A percentile compares a stretch with the other conserved stretches of the same genome.
Conservation (phyloP, 2,888 invertebrate genomes). For the Polyploca ridens region DNA sequence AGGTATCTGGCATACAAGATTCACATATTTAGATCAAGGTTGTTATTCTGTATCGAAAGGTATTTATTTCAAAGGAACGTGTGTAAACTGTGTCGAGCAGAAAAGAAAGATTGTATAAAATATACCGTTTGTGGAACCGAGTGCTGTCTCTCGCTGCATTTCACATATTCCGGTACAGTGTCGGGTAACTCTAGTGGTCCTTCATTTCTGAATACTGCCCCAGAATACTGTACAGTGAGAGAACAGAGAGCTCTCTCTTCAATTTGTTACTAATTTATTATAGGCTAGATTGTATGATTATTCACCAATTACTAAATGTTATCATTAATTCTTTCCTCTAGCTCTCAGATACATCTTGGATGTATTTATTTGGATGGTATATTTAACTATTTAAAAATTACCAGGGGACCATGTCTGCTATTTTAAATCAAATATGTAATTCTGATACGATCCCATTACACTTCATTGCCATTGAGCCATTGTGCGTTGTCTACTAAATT, state of each 20-base stretch:
- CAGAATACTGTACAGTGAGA: conserved; percentile 24
- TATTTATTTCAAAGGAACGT: conserved; percentile 5
- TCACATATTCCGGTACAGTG: conserved; percentile 40
- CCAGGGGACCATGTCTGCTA: too few species aligned
- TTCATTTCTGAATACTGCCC: conserved; percentile 34
- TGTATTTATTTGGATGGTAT: too few species aligned
- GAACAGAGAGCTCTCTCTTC: conserved; percentile 19
- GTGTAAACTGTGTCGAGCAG: conserved; percentile 1
- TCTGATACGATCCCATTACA: too few species aligned
- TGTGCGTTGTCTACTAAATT: too few species aligned
- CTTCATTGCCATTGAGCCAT: too few species aligned
- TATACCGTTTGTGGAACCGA: conserved; percentile 16
- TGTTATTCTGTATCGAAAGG: background rate
- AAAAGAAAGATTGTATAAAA: background rate
- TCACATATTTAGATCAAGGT: background rate
- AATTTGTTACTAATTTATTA: conserved; percentile 21
- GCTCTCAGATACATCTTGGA: background rate
- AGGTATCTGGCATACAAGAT: background rate
- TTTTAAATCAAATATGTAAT: too few species aligned
- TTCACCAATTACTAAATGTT: too few species aligned
- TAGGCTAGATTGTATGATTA: background rate
- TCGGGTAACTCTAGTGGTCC: conserved; percentile 42
- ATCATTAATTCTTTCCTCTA: background rate
- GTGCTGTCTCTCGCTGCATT: conserved; percentile 33
- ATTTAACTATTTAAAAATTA: too few species aligned